phyloP scores from a whole-genome alignment of 1,140 invertebrate species.

The Parapsyche elsis region DNA sequence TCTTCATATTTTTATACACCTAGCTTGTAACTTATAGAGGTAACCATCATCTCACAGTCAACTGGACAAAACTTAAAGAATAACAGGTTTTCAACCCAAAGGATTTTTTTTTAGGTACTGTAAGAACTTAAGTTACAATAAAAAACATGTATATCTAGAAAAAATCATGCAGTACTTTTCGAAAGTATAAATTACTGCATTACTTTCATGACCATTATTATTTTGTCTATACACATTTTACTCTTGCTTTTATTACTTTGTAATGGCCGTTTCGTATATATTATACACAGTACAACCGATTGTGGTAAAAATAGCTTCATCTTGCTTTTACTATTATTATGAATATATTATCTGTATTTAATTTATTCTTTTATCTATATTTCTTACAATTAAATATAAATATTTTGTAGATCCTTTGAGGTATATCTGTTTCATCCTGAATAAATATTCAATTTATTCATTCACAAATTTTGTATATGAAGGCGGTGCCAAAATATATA shows the following conservation, averaged over 20 bases:
- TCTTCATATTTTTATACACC: slow-evolving; percentile 48
- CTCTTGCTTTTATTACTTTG: slow-evolving; percentile 36
- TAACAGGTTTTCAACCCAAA: slow-evolving; percentile 49
- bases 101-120: slow-evolving; percentile 50
- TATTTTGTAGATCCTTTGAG: slow-evolving; percentile 57
- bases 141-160: slow-evolving; percentile 45
- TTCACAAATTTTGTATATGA: slow-evolving; percentile 36
- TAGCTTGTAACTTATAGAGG: slow-evolving; percentile 55
- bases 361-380: slow-evolving; percentile 53
- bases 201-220: slow-evolving; percentile 45
- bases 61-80: slow-evolving; percentile 54
- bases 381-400: slow-evolving; percentile 56
- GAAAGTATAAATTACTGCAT: slow-evolving; percentile 45
- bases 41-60: slow-evolving; percentile 56
- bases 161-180: slow-evolving; percentile 39
- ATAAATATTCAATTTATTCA: slow-evolving; percentile 45
- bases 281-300: slow-evolving; percentile 39
- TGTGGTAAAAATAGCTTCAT: slow-evolving; percentile 56
- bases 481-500: slow-evolving; percentile 50
- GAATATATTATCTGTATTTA: slow-evolving; percentile 47
- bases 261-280: slow-evolving; percentile 48
- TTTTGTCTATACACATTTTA: slow-evolving; percentile 12
- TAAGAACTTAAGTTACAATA: slow-evolving; percentile 49
- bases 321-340: slow-evolving; percentile 53
- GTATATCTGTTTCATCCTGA: slow-evolving; percentile 56